Evolutionary conservation across 2,888 invertebrate genomes (phyloP).

Genomic region (Merodon equestris): DNA sequence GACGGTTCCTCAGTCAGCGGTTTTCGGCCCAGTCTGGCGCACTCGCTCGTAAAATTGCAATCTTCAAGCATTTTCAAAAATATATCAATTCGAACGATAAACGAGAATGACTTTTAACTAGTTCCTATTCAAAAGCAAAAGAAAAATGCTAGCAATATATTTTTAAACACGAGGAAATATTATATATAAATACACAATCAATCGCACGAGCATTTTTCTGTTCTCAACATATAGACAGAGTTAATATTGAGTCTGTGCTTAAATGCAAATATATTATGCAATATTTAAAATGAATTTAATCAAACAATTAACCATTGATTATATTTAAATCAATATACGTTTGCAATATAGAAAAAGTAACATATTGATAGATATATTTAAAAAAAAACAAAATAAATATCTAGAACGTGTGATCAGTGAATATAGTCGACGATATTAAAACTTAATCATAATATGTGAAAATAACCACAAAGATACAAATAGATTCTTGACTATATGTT

Average conservation of each 20-base stretch:
- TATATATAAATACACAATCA: conserved; percentile 28
- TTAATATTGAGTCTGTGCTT: no score
- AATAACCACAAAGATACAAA: conserved; percentile 12
- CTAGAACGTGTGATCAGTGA: no score
- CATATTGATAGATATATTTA: no score
- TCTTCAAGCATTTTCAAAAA: conserved; percentile 11
- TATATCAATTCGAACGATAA: conserved; percentile 18
- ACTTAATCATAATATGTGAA: no score
- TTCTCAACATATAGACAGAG: no score
- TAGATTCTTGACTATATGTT: neutral
- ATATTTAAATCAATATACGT: no score
- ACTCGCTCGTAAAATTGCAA: conserved; percentile 34
- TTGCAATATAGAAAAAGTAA: no score
- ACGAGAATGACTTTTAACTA: conserved; percentile 5
- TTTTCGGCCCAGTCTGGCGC: conserved; percentile 39
- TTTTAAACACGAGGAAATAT: conserved; percentile 35
- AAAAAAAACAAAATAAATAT: conserved; percentile 25
- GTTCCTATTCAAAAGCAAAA: conserved; percentile 5
- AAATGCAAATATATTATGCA: conserved; percentile 51
- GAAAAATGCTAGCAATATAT: conserved; percentile 21
- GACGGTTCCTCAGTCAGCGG: conserved; percentile 37
- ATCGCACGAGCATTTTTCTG: conserved; percentile 10
- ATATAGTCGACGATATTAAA: no score
- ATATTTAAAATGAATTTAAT: conserved; percentile 49
- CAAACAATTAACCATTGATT: neutral